Percentiles rank a stretch among this genome's conserved stretches.
These are phyloP conservation scores for Anomalospiza imberbis DNA, from an alignment of 2,797 vertebrate genomes.

Conservation along the genomic window DNA sequence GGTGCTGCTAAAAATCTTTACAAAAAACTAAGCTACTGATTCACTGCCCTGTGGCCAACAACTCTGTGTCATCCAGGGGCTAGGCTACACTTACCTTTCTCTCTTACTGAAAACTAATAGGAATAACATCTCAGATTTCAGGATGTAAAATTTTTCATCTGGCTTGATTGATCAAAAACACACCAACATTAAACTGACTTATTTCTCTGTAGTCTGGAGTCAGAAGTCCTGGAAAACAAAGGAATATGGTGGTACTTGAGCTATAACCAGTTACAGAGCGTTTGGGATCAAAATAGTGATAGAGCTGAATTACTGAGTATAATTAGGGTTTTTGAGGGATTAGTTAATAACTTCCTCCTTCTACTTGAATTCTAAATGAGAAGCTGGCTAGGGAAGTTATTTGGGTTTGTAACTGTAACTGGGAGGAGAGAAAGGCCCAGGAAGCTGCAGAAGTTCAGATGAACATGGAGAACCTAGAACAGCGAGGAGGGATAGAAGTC, in stretches of 20 bases:
- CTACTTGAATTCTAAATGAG: neutral
- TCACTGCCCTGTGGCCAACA: neutral
- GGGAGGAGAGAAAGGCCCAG: neutral
- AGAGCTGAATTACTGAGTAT: neutral
- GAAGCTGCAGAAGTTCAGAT: neutral
- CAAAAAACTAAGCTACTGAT: neutral
- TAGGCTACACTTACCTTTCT: neutral
- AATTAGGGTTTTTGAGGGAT: neutral
- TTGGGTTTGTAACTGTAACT: neutral
- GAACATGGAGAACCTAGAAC: neutral
- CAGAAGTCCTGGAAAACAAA: neutral
- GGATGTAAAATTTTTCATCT: neutral
- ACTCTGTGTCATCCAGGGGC: neutral
- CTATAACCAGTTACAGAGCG: neutral
- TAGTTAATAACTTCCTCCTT: neutral
- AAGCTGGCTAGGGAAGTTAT: neutral
- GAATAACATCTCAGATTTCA: neutral
- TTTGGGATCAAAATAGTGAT: neutral
- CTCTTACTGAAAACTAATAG: neutral
- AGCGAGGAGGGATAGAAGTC: neutral
- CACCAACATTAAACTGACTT: neutral
- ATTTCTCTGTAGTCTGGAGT: neutral
- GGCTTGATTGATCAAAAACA: neutral
- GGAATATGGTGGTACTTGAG: neutral
- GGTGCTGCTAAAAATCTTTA: neutral